Evolutionary conservation across 2,797 vertebrate species (phyloP).

Genomic region (Pogoniulus pusillus): DNA sequence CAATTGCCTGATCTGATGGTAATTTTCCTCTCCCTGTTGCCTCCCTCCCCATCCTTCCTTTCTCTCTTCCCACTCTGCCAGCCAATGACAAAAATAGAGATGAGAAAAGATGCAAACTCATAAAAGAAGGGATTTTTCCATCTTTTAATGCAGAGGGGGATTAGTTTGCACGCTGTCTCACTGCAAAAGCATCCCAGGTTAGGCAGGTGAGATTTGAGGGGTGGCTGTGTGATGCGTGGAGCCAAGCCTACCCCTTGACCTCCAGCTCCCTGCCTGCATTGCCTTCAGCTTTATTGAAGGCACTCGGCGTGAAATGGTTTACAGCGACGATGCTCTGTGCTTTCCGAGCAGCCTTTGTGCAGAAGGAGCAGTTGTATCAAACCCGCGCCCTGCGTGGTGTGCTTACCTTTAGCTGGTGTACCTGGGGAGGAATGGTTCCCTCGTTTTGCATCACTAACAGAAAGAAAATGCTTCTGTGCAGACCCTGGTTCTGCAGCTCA

Average conservation of each 20-base stretch:
- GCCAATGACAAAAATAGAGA: slow-evolving; percentile 37
- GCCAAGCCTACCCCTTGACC: neutral
- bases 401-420: neutral
- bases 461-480: neutral
- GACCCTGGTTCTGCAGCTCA: neutral
- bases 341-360: neutral
- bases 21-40: slow-evolving; percentile 1
- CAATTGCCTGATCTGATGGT: neutral
- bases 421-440: neutral
- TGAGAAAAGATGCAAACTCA: neutral
- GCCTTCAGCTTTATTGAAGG: neutral
- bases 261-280: neutral
- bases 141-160: neutral
- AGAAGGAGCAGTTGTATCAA: neutral
- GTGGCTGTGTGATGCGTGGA: neutral
- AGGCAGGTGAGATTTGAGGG: neutral
- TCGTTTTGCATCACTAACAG: neutral
- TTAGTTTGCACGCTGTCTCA: accelerated
- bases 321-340: neutral
- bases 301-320: neutral
- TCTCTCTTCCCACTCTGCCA: slow-evolving; percentile 18
- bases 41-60: neutral
- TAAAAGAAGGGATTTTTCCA: slow-evolving; percentile 29
- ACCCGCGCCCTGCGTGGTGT: accelerated
- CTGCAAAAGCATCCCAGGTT: neutral